A percentile compares a stretch with the other conserved stretches of the same genome.
These are phyloP conservation scores for Spodoptera picta DNA, from an alignment of 2,888 invertebrate species.

Conservation along the genomic window DNA sequence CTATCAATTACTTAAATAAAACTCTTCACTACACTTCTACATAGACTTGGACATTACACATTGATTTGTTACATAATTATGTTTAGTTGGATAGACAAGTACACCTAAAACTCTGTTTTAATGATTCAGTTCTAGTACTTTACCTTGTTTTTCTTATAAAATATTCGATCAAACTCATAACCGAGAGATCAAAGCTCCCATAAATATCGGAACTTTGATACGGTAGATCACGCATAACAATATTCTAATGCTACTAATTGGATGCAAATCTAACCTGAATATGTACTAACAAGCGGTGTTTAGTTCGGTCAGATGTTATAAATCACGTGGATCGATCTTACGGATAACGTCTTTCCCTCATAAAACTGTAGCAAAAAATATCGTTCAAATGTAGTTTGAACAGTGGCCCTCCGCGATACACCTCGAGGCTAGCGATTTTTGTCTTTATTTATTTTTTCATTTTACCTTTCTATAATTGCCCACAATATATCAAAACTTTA, in stretches of 20 bases:
- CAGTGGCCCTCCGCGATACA: constrained; percentile 82
- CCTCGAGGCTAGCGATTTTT: constrained; percentile 76
- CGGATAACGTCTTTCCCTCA: constrained; percentile 75
- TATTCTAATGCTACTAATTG: constrained; percentile 77
- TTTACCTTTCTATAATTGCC: constrained; percentile 78
- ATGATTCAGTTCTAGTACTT: too few species aligned
- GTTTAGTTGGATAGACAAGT: too few species aligned
- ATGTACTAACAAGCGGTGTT: constrained; percentile 78
- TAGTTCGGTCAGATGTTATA: constrained; percentile 72
- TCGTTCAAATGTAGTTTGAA: constrained; percentile 76
- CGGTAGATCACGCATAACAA: constrained; percentile 72
- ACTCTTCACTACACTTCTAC: too few species aligned
- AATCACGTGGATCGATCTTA: constrained; percentile 80
- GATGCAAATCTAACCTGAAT: constrained; percentile 84
- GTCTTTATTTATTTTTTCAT: constrained; percentile 74
- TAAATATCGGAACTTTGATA: constrained; percentile 60
- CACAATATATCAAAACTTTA: constrained; percentile 78
- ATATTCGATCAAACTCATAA: constrained; percentile 10
- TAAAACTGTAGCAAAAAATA: constrained; percentile 69
- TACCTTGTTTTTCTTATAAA: constrained; percentile 8
- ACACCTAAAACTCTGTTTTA: too few species aligned
- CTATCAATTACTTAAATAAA: too few species aligned
- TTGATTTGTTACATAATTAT: too few species aligned
- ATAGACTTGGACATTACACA: too few species aligned
- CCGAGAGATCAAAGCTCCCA: constrained; percentile 38